Conservation (phyloP, 2,888 invertebrate genomes). For the Andrena minutula region DNA sequence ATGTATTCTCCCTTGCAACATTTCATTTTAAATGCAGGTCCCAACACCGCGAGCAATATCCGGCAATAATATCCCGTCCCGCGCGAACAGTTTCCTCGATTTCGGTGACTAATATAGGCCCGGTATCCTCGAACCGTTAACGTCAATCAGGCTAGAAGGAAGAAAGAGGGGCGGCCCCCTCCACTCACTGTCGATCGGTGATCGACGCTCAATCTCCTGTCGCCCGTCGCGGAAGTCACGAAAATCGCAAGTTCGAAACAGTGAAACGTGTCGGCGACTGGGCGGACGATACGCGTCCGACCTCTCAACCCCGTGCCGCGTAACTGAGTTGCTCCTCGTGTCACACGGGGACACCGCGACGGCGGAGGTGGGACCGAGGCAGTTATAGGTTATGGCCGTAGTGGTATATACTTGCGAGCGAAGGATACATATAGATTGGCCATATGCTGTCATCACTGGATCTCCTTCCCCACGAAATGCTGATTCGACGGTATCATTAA, state of each 20-base stretch:
- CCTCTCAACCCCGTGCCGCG: conserved; percentile 79
- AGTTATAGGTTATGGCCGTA: conserved; percentile 45
- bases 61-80: not conserved
- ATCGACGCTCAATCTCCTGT: too few species aligned
- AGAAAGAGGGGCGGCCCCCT: too few species aligned
- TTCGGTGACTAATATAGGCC: conserved; percentile 4
- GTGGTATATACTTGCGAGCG: conserved; percentile 26
- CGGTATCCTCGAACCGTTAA: conserved; percentile 29
- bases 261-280: not conserved
- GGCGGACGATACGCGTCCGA: conserved; percentile 68
- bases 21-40: too few species aligned
- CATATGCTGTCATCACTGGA: too few species aligned
- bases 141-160: conserved; percentile 13
- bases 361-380: conserved; percentile 70
- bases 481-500: too few species aligned
- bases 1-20: too few species aligned
- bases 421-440: too few species aligned
- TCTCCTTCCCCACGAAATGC: too few species aligned
- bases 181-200: too few species aligned
- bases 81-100: not conserved
- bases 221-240: not conserved
- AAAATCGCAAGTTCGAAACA: not conserved
- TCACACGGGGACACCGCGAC: conserved; percentile 69
- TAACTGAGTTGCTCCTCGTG: conserved; percentile 78
- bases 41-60: not conserved